Conservation (phyloP, 1,140 invertebrate genomes). For the Pseudomyrmex sp. region DNA sequence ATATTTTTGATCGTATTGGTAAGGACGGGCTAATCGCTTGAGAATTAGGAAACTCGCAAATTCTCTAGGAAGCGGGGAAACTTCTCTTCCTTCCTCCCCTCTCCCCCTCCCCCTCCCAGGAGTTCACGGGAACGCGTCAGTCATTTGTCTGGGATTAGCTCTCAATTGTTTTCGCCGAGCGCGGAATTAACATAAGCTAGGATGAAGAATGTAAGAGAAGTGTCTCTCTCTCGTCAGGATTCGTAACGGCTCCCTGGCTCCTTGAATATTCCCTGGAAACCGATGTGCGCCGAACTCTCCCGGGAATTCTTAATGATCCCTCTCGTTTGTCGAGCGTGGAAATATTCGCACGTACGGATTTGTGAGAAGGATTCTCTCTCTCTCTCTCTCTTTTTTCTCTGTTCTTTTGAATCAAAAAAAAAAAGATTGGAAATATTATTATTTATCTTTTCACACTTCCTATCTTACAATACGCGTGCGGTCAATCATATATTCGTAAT, state of each 20-base stretch:
- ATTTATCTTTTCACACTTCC: background rate
- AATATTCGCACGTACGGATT: constrained; percentile 60
- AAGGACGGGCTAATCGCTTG: constrained; percentile 1
- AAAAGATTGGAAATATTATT: constrained; percentile 13
- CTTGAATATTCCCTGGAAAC: constrained; percentile 73
- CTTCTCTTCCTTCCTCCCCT: constrained; percentile 6
- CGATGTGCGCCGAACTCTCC: constrained; percentile 64
- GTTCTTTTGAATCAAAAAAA: background rate
- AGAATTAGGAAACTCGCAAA: constrained; percentile 66
- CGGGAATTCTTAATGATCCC: constrained; percentile 71
- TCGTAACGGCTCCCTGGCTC: constrained; percentile 62
- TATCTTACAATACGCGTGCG: background rate
- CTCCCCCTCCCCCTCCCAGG: background rate
- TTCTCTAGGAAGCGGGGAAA: constrained; percentile 48
- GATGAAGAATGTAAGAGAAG: constrained; percentile 83
- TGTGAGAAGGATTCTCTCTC: background rate
- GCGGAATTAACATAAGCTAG: constrained; percentile 85
- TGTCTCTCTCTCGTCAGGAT: constrained; percentile 73
- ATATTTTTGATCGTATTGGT: constrained; percentile 18
- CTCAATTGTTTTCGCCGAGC: constrained; percentile 82
- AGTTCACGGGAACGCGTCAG: constrained; percentile 76
- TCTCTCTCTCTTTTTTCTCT: background rate
- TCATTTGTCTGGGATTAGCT: constrained; percentile 85
- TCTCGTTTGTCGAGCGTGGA: constrained; percentile 62
- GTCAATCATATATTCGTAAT: background rate